Evolutionary conservation across 2,113 vertebrate genomes (phyloP), one percentile per base, ranked within the genome.

Genomic region (Nycticryphes semicollaris): DNA sequence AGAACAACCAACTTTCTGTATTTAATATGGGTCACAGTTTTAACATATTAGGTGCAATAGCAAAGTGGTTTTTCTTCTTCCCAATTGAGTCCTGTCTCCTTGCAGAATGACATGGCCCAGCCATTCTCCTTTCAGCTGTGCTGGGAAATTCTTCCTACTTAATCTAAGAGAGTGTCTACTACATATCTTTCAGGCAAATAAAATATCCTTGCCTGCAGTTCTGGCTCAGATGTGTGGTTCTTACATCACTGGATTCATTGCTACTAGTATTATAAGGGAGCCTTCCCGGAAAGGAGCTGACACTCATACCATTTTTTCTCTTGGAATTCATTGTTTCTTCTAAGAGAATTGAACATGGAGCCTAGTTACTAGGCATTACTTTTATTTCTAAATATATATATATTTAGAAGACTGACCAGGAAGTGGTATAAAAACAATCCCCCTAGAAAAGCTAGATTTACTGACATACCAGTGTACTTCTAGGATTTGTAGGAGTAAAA

Each of bases 131-230:
- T 95, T 86, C 66, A 87, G 48, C 83, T 87, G 22, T 70, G 39
- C 83, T 91, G 72, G 84, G 68, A 88, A 93, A 94, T 95, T 90
- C 76, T 94, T 54, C 87, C 35, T 59, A 4, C 39, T 88, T 90
- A 19, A 79, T 89, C 91, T 4, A 25, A 84, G 89, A 79, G 75
- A 94, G 87, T 96, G 23, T 41, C 60, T 83, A 67, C 86, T 88
- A 81, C 48, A 9, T 81, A 86, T 77, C 86, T 84, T 95, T 91
- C 59, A 93, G 78, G 82, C 83, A 97, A 96, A 87, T 92, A 56
- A 84, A 90, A 62, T 66, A 72, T 2, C 80, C 43, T 90, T 96
- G 70, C 92, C 62, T 88, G 79, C 64, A 79, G 75, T 75, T 78
- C 64, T 94, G 64, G 73, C 69, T 92, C 64, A 45, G 17, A 22